Conservation (phyloP, 2,797 vertebrate genomes). For the Lepilemur ruficaudatus region DNA sequence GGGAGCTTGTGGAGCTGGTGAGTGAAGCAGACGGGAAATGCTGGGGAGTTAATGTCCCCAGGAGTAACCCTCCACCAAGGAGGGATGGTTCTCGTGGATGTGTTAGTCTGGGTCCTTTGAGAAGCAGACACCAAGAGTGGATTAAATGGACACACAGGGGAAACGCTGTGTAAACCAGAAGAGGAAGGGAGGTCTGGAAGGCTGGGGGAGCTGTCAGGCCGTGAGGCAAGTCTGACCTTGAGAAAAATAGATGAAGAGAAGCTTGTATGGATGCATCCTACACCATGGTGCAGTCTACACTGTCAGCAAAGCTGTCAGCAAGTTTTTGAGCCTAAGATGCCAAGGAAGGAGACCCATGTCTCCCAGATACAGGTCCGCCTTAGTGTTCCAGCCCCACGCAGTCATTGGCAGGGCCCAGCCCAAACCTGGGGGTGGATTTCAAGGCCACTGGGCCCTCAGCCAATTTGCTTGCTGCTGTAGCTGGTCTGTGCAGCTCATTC, state of each 20-base stretch:
- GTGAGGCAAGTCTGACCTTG: not conserved
- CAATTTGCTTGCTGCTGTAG: not conserved
- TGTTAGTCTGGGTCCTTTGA: not conserved
- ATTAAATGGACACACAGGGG: not conserved
- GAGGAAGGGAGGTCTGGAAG: not conserved
- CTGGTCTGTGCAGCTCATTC: rapidly evolving
- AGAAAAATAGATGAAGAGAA: not conserved
- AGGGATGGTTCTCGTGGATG: not conserved
- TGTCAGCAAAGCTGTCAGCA: not conserved
- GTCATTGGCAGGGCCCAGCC: not conserved
- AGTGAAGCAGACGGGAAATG: not conserved
- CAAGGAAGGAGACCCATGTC: not conserved
- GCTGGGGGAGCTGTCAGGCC: not conserved
- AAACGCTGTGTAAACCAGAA: not conserved
- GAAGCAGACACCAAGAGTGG: not conserved
- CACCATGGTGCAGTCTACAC: rapidly evolving
- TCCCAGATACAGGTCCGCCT: not conserved
- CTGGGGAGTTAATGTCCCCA: too few species aligned
- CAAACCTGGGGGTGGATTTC: not conserved
- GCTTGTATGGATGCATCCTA: not conserved
- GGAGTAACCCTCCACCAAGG: not conserved
- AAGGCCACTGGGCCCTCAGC: not conserved
- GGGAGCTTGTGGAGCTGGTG: not conserved
- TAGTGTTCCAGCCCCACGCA: not conserved
- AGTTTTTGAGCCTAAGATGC: not conserved